These are phyloP conservation scores for Hydrozoanthus tunicans DNA, from an alignment of 64 coral and sea anemone genomes.

Conservation along the genomic window DNA sequence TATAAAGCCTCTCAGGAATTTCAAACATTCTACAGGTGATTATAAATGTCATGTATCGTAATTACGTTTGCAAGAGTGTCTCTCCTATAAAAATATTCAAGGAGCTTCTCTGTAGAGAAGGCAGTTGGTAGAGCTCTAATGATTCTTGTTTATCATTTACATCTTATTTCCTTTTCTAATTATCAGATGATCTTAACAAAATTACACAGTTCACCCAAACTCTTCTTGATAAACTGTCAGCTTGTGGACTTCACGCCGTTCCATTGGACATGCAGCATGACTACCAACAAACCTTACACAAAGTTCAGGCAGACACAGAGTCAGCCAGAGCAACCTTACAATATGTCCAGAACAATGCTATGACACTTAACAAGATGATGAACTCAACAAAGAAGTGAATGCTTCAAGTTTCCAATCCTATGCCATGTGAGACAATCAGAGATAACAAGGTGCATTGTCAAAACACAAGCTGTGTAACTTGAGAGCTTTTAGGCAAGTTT, in stretches of 20 bases:
- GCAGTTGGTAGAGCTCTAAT: background rate
- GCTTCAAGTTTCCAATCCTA: no score
- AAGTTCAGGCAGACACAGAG: constrained; percentile 30
- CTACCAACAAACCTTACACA: constrained; percentile 39
- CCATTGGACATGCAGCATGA: constrained; percentile 31
- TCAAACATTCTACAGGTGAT: no score
- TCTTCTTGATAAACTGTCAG: constrained; percentile 30
- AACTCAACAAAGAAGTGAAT: constrained; percentile 24
- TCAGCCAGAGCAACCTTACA: constrained; percentile 9
- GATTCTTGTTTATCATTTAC: background rate
- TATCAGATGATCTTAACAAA: constrained; percentile 31
- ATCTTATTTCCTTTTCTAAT: background rate
- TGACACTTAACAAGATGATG: constrained; percentile 46
- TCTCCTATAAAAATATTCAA: no score
- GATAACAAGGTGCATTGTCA: no score
- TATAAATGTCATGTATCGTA: no score
- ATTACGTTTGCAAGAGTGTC: no score
- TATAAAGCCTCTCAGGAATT: no score
- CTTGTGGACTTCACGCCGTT: constrained; percentile 38
- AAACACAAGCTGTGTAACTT: no score
- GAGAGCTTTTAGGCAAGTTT: no score
- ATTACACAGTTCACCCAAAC: constrained; percentile 10
- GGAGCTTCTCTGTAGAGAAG: background rate
- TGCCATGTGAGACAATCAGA: no score
- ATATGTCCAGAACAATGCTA: constrained; percentile 21